Evolutionary conservation across 2,888 invertebrate species (phyloP), one percentile per base, ranked within the genome.

Genomic region (Drosophila trichaetosa): DNA sequence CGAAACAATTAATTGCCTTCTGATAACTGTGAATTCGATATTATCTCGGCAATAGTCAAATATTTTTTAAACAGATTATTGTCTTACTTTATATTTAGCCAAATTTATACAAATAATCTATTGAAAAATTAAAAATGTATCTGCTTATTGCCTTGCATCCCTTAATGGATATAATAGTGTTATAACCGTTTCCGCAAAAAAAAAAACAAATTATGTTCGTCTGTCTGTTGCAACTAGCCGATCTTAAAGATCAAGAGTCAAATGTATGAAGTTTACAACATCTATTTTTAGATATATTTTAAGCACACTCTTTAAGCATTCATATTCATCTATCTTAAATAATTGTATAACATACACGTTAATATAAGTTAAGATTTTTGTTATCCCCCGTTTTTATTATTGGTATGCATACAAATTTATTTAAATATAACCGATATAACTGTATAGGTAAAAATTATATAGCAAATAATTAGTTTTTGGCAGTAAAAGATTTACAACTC

Each of bases 1-100:
- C 53, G n/a, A 54, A 73, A 42, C 16, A 67, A 67, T 56, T 63
- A 62, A 58, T 59, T 68, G 73, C 73, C 73, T 68, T 71, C 24
- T 42, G 21, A 73, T 60, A 74, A 61, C 69, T 74, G 74, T 69
- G 69, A 74, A 67, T 24, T 46, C 49, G 49, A 49, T 53, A 33
- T 57, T 46, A 48, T 31, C 8, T 27, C 36, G 63, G 54, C 21
- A 29, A 27, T 31, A 56, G 46, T 53, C 29, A 57, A 61, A 31
- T 57, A 34, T 56, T 42, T 42, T n/a, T 34, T 42, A 40, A 49
- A 10, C 49, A 16, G 11, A 51, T 29, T 11, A n/a, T 29, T 31
- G 11, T n/a, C 49, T 29, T 40, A 40, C 24, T 36, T 54, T 7
- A 10, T 5, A 57, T 11, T 31, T 42, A 40, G 57, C 16, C 8